These are phyloP conservation scores for Melikaiella ostensackeni DNA, from an alignment of 2,888 invertebrate species.

Conservation along the genomic window DNA sequence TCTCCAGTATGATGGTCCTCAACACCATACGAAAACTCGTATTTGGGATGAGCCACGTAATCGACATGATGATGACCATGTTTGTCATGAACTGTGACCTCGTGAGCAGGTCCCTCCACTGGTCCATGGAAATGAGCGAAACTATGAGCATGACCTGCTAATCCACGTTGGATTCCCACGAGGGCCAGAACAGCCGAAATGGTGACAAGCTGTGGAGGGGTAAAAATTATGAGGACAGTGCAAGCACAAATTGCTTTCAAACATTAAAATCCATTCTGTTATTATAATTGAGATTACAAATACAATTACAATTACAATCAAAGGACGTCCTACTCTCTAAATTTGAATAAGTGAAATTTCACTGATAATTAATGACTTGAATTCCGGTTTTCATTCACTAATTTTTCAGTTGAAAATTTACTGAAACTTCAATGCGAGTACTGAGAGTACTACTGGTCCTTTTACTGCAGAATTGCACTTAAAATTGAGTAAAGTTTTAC, in stretches of 20 bases:
- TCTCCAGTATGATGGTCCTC: slow-evolving; percentile 72
- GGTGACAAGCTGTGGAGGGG: slow-evolving; percentile 60
- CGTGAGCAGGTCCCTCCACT: slow-evolving; percentile 69
- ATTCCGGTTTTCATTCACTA: too few relatives aligned
- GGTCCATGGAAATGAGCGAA: slow-evolving; percentile 73
- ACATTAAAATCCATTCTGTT: not conserved
- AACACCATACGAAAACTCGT: slow-evolving; percentile 69
- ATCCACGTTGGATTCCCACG: slow-evolving; percentile 60
- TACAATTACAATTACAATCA: not conserved
- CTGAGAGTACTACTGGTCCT: not conserved
- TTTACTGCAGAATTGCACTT: too few relatives aligned
- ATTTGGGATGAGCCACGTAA: slow-evolving; percentile 70
- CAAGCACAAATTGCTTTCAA: not conserved
- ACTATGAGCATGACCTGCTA: slow-evolving; percentile 73
- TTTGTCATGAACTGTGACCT: slow-evolving; percentile 66
- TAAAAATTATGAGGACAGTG: not conserved
- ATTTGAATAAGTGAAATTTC: not conserved
- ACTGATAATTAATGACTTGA: too few relatives aligned
- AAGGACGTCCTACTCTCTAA: not conserved
- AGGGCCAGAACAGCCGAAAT: slow-evolving; percentile 63
- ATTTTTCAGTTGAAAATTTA: too few relatives aligned
- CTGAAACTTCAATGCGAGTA: not conserved
- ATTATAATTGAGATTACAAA: not conserved
- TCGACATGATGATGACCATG: slow-evolving; percentile 68
- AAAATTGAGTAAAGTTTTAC: too few relatives aligned